Percentiles rank a stretch among this genome's conserved stretches.
Evolutionary conservation across 1,140 invertebrate species (phyloP).

Genomic region (Drosophila ironensis): DNA sequence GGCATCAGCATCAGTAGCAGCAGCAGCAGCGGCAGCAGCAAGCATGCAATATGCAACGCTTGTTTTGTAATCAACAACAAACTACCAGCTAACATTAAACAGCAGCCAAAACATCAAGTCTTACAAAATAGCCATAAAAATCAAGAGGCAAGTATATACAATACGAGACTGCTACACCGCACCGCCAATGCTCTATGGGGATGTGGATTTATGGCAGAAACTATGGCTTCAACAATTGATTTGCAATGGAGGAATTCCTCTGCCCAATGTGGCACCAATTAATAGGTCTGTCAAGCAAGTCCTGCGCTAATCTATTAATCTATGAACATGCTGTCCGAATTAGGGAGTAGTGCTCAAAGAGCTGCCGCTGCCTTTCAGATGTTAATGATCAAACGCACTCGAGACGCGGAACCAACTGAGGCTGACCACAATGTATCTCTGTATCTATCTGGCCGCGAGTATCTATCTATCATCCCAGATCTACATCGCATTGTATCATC

Average conservation of each 20-base stretch:
- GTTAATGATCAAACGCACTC: conserved; percentile 61
- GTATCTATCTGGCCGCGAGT: neutral
- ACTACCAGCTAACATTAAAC: conserved; percentile 55
- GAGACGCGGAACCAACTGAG: conserved; percentile 35
- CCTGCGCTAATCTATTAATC: neutral
- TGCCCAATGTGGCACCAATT: neutral
- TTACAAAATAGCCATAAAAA: conserved; percentile 47
- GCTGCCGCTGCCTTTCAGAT: conserved; percentile 21
- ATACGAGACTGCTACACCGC: neutral
- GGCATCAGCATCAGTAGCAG: too few species aligned
- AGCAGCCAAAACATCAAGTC: conserved; percentile 32
- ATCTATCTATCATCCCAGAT: conserved; percentile 22
- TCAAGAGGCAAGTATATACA: conserved; percentile 1
- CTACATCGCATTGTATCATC: conserved; percentile 41
- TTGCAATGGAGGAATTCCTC: too few species aligned
- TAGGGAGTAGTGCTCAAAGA: conserved; percentile 23
- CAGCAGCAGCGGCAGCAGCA: too few species aligned
- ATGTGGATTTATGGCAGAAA: neutral
- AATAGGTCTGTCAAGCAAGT: neutral
- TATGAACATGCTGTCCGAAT: conserved; percentile 1
- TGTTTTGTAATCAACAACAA: conserved; percentile 69
- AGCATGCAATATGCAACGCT: conserved; percentile 52
- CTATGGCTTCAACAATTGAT: neutral
- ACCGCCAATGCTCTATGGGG: conserved; percentile 3
- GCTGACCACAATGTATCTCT: conserved; percentile 41